Evolutionary conservation across 1,140 invertebrate species (phyloP), one percentile per base, ranked within the genome.

Genomic region (Leptestheria dahalacensis): DNA sequence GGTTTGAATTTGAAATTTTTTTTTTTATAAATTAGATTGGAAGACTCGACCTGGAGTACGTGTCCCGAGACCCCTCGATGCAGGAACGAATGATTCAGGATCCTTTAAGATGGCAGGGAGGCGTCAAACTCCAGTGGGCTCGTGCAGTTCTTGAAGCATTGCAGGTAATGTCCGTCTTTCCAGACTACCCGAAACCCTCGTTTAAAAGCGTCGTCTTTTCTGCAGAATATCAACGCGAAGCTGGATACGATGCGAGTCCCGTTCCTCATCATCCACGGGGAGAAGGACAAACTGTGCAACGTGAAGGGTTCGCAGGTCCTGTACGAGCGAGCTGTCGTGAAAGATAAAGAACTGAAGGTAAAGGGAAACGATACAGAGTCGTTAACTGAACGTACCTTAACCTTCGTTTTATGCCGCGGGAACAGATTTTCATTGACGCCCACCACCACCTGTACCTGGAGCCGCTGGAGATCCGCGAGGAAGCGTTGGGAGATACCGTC

Each of bases 381-480:
- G 2, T 15, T 3, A 20, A 33, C 15, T 47, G 28, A 53, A 18
- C 20, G 3, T 24, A 47, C n/a, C 18, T n/a, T 1, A 2, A 48
- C 3, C 2, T 49, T 20, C 46, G 20, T 23, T 3, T 49, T 56
- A 21, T n/a, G 21, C 52, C 21, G 11, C n/a, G 11, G 23, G 20
- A n/a, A 2, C 61, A 65, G 64, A 47, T 66, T 21, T 63, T 65
- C 29, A 59, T 57, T 18, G 26, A 29, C 3, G 65, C 61, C 2
- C 61, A 59, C 23, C 65, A 66, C 41, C 62, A 66, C 54, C 54
- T 66, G 21, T 65, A 65, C 53, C 20, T 65, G 12, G 65, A 66
- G 50, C 15, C 63, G 20, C 57, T 57, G 6, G 64, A 62, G 21
- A 59, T 66, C 12, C 53, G 65, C 10, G 57, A 62, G 21, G 61